phyloP scores from a whole-genome alignment of 2,888 invertebrate genomes.

The Polydesmus complanatus region DNA sequence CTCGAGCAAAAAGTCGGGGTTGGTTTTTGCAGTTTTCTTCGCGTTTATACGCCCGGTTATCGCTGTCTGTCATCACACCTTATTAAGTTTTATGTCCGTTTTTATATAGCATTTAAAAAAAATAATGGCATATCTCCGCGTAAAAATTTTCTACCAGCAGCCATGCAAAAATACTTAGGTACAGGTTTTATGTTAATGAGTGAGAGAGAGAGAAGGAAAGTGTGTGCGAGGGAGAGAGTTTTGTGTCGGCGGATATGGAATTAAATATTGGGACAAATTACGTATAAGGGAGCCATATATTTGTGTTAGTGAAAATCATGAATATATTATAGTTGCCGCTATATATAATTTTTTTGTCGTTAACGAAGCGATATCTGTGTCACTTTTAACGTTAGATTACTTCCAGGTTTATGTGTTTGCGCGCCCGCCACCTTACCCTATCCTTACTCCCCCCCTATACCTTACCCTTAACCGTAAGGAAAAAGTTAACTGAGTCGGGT shows the following conservation, averaged over 20 bases:
- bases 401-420: too few species aligned
- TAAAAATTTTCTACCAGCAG: background rate
- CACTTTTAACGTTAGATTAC: background rate
- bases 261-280: background rate
- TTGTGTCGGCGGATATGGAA: background rate
- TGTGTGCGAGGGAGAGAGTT: background rate
- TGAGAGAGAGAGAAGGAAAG: background rate
- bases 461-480: too few species aligned
- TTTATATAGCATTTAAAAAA: background rate
- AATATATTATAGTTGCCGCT: background rate
- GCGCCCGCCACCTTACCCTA: too few species aligned
- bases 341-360: background rate
- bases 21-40: background rate
- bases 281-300: background rate
- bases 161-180: background rate
- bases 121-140: background rate
- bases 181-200: background rate
- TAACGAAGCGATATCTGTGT: background rate
- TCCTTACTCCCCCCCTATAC: too few species aligned
- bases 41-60: constrained; percentile 8
- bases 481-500: too few species aligned
- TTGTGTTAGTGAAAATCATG: background rate
- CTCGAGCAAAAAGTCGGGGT: constrained; percentile 1
- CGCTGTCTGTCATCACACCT: constrained; percentile 12
- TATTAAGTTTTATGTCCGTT: background rate